Evolutionary conservation across 2,113 vertebrate species (phyloP).

Genomic region (Tiliqua scincoides): DNA sequence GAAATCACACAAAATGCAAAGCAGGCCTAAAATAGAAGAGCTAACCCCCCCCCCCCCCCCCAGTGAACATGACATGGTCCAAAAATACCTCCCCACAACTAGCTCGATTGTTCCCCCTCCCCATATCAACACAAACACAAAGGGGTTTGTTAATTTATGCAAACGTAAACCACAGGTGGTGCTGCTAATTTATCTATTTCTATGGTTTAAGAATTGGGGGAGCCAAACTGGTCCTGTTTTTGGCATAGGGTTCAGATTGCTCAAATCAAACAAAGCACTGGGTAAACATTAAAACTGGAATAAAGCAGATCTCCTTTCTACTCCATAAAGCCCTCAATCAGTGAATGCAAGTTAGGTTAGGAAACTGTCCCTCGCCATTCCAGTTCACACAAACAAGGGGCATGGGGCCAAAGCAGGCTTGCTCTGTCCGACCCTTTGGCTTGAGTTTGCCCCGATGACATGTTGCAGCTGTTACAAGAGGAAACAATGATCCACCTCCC

Average conservation of each 20-base stretch:
- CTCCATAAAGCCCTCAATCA: not conserved
- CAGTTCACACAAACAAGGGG: not conserved
- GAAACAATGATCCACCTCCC: not conserved
- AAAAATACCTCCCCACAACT: not conserved
- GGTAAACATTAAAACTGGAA: not conserved
- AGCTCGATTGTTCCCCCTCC: not conserved
- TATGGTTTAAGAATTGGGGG: not conserved
- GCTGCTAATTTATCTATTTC: not conserved
- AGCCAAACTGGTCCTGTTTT: not conserved
- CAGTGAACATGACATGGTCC: not conserved
- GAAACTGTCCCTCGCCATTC: not conserved
- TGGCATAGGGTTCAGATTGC: not conserved
- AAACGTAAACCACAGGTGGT: not conserved
- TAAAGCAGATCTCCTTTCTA: not conserved
- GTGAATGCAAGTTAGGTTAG: not conserved
- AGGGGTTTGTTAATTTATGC: not conserved
- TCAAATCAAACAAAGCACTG: not conserved
- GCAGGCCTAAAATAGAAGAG: slow-evolving; percentile 10
- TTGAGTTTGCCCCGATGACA: not conserved
- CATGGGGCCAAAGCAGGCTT: not conserved
- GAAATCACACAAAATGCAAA: slow-evolving; percentile 32
- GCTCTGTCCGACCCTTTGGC: accelerated
- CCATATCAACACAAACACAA: not conserved
- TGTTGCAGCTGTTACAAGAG: not conserved
- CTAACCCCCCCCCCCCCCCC: not conserved